Evolutionary conservation across 2,113 vertebrate genomes (phyloP), one percentile per base, ranked within the genome.

Genomic region (Pterocles gutturalis): DNA sequence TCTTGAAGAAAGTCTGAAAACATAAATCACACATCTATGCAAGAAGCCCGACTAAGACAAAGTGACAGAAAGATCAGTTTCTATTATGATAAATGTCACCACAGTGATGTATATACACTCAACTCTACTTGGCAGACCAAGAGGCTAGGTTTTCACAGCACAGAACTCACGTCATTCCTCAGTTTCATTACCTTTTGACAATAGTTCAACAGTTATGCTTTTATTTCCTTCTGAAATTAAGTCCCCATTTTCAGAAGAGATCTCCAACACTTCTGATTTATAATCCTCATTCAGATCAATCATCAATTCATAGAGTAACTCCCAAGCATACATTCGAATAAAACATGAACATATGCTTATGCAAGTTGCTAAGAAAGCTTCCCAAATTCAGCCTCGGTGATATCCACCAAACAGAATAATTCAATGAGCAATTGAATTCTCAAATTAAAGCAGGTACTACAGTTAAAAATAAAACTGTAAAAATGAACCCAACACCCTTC

Each of bases 1-100:
- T 99, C 97, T 95, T 99, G 96, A 99, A 99, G 51, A 96, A 99
- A 66, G 94, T 90, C 99, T 99, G 96, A 49, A 95, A 97, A 93
- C 45, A 96, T n/a, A 64, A 17, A 93, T n/a, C 73, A 60, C 33
- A 83, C n/a, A 89, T 25, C 11, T 64, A 43, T 19, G 54, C 36
- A 79, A 91, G 43, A 92, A 62, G 75, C 10, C 46, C 71, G 88
- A 91, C 51, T 26, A 67, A 93, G 36, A 65, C 7, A 71, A 77
- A 92, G 29, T 4, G 9, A 78, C 25, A 83, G 76, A 90, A 93
- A 96, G 28, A 61, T 26, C 19, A 64, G 24, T 54, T 93, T 77
- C 64, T 87, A 7, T 36, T 45, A 38, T 53, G 20, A 78, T 7
- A 57, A 73, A 36, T 1, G 3, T 34, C n/a, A 88, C 18, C 55